Evolutionary conservation across 2,113 vertebrate genomes (phyloP), one percentile per base, ranked within the genome.

Genomic region (Gracilinanus agilis): DNA sequence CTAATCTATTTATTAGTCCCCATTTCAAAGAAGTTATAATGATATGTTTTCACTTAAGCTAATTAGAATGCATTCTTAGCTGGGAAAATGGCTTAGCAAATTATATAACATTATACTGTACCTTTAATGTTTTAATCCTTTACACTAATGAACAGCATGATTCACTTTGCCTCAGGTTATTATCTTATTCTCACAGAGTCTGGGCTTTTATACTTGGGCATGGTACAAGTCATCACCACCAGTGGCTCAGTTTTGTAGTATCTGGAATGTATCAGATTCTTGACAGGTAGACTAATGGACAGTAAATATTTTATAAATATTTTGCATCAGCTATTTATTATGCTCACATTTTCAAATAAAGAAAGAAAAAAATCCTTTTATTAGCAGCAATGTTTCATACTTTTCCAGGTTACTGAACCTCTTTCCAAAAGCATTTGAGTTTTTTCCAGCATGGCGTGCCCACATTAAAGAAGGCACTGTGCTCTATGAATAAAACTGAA

Each of bases 51-150:
- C 96, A 97, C 95, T 97, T 97, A 97, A 98, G 97, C 93, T 97
- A 98, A 98, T 98, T 97, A 98, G 94, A 97, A 98, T 95, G 92
- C 97, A 96, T 98, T 98, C 98, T 97, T 98, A 97, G n/a, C n/a
- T 94, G 83, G 92, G 90, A 90, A 97, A 96, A 95, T 95, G 0
- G 90, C 89, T 97, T 92, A 94, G 91, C 93, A 96, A 97, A 96
- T 97, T 97, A 96, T 56, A 96, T 95, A 96, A 83, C 94, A 95
- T 97, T 97, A 67, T 95, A 90, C 75, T 94, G 40, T 96, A 93
- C 89, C 97, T 97, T 93, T 96, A 98, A 96, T 97, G 95, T 95
- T 96, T 96, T 96, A 95, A 88, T 89, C 95, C 94, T 96, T 96
- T 95, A 96, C 90, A 96, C 94, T 97, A 97, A 96, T 91, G 90